Evolutionary conservation across 2,113 vertebrate genomes (phyloP), one percentile per base, ranked within the genome.

Genomic region (Hippocampus zosterae): DNA sequence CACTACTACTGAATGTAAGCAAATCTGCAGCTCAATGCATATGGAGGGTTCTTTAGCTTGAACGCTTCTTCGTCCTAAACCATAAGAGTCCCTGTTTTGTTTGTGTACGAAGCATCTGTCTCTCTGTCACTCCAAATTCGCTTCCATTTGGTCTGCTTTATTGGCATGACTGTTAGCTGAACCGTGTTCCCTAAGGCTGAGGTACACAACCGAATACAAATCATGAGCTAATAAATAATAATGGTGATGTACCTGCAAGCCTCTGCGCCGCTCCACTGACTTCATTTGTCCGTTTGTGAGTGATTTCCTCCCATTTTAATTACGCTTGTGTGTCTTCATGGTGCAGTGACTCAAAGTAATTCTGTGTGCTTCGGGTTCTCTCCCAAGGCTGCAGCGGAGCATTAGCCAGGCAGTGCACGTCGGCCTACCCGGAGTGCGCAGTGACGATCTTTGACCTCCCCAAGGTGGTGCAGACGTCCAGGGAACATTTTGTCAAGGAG

Each of bases 401-500:
- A 50, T 87, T 98, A 89, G 95, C 95, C 21, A 88, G 66, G 66
- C 92, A 90, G 2, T 95, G 85, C 71, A 84, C 88, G 18, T 87
- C 91, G 8, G 81, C 90, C 44, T 95, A 97, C 85, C 93, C 95
- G 1, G 83, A 83, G 8, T 93, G 93, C 68, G 82, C 27, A 0
- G 92, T 96, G 67, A 93, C 89, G 8, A 89, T 98, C 55, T 94
- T 95, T 33, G 95, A 98, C 82, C 80, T 94, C 69, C 92, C 93
- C 0, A 91, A 91, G 44, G 95, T 97, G 10, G 88, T 94, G 0
- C 74, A 57, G 29, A 72, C 78, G 29, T 92, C 92, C 0, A 89
- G 80, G 77, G 82, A 89, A 40, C 88, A 88, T 70, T 95, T 95
- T 87, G 56, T 93, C 41, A 62, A 82, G 0, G 68, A 65, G 0